A percentile compares a stretch with the other conserved stretches of the same genome.
Conservation (phyloP, 2,797 vertebrate species). For the Scolopax rusticola region DNA sequence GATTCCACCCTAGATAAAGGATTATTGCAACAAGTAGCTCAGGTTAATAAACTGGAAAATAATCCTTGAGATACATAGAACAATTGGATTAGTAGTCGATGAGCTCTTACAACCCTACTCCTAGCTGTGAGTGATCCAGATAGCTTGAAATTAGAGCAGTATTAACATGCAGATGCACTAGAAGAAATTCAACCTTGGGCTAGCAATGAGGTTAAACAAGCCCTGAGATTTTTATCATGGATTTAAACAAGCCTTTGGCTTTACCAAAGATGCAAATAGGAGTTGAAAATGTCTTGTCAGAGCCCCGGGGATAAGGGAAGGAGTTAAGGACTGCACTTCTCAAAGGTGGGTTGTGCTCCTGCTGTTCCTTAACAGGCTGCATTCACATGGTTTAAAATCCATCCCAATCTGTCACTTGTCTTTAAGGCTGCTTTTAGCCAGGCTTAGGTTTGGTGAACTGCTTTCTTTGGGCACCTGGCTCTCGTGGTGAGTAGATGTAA, state of each 20-base stretch:
- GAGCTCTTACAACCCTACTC: neutral
- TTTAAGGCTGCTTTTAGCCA: neutral
- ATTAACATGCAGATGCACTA: neutral
- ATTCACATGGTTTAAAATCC: neutral
- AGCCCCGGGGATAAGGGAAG: neutral
- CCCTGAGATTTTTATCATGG: neutral
- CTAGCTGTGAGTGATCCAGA: neutral
- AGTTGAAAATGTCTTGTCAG: neutral
- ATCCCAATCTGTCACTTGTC: neutral
- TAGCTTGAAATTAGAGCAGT: neutral
- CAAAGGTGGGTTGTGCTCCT: neutral
- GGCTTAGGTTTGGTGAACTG: neutral
- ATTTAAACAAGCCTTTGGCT: neutral
- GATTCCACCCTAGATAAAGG: neutral
- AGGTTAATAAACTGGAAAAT: slow-evolving; percentile 17
- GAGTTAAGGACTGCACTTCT: neutral
- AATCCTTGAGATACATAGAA: neutral
- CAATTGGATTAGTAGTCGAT: neutral
- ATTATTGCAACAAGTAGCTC: slow-evolving; percentile 28
- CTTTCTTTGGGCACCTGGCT: neutral
- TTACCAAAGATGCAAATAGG: neutral
- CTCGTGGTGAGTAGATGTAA: neutral
- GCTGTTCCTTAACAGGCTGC: neutral
- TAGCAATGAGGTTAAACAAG: neutral
- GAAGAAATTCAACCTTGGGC: neutral